phyloP scores from a whole-genome alignment of 2,113 vertebrate genomes.

The Vidua macroura region DNA sequence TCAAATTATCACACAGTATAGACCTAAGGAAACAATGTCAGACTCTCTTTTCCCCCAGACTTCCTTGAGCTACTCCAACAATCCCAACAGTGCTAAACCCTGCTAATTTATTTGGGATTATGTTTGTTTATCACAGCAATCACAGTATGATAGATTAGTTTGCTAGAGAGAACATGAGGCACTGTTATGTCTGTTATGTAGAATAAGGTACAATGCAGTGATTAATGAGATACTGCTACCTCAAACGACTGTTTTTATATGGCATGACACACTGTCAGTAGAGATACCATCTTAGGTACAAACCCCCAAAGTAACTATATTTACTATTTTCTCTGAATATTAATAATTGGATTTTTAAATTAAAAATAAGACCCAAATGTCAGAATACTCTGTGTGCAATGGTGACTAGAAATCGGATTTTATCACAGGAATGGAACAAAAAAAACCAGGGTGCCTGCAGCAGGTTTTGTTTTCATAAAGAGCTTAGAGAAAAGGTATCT shows the following conservation, averaged over 20 bases:
- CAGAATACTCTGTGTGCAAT: background rate
- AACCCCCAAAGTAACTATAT: rapidly evolving
- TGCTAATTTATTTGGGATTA: background rate
- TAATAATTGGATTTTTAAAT: background rate
- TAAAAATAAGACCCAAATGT: background rate
- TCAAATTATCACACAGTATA: background rate
- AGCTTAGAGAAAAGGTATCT: background rate
- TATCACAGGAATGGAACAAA: background rate
- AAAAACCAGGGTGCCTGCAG: background rate
- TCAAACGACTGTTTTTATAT: background rate
- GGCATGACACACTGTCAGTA: background rate
- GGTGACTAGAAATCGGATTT: background rate
- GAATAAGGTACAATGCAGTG: background rate
- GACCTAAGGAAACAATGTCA: background rate
- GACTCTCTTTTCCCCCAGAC: background rate
- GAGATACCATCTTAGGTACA: background rate
- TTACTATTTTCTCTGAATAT: background rate
- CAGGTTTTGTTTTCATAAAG: background rate
- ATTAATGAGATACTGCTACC: background rate
- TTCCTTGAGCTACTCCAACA: background rate
- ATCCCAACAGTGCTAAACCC: background rate
- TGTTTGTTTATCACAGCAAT: background rate
- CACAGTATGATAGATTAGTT: background rate
- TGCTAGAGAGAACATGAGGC: background rate
- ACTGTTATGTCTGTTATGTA: background rate